Evolutionary conservation across 1,140 invertebrate species (phyloP).

Genomic region (Streblospio benedicti): DNA sequence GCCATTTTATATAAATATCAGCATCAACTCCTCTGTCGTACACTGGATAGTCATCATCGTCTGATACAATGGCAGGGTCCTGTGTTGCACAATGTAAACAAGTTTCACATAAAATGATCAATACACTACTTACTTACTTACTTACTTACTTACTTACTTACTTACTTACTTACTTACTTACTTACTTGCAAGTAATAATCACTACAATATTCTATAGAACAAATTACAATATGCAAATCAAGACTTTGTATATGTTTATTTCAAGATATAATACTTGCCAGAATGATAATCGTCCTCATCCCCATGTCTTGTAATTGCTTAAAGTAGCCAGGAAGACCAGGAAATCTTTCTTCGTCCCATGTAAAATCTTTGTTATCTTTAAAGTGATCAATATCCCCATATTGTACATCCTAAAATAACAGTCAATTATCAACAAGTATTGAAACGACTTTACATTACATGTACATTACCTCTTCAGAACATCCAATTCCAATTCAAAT

Average conservation of each 20-base stretch:
- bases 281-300: constrained; percentile 45
- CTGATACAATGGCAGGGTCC: constrained; percentile 38
- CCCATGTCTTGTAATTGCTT: constrained; percentile 36
- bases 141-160: neutral
- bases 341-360: constrained; percentile 37
- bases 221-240: neutral
- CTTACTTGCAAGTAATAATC: neutral
- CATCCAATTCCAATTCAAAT: too few species aligned
- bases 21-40: constrained; percentile 30
- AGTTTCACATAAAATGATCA: too few species aligned
- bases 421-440: too few species aligned
- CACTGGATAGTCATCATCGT: constrained; percentile 33
- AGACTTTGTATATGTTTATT: neutral
- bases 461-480: too few species aligned
- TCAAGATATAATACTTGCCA: constrained; percentile 40
- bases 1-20: constrained; percentile 36
- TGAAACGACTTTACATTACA: too few species aligned
- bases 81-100: too few species aligned
- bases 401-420: constrained; percentile 43
- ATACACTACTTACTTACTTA: neutral
- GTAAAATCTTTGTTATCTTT: constrained; percentile 45
- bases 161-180: neutral
- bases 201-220: neutral
- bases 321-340: constrained; percentile 42
- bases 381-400: constrained; percentile 50